Percentiles rank a stretch among this genome's conserved stretches.
Conservation (phyloP, 2,797 vertebrate species). For the Eospalax fontanierii region DNA sequence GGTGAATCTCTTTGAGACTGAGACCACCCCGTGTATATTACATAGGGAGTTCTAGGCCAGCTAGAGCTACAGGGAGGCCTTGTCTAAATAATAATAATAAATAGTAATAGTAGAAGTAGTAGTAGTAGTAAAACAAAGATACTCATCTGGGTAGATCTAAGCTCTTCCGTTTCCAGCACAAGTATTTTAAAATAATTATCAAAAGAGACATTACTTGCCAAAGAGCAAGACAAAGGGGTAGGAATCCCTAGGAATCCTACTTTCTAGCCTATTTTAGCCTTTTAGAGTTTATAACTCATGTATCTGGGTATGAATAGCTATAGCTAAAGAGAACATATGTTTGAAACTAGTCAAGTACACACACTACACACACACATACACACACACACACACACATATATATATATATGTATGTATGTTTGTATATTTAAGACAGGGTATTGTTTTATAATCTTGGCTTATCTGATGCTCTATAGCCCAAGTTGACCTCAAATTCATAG, state of each 20-base stretch:
- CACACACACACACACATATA: too few species aligned
- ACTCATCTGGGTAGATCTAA: not conserved
- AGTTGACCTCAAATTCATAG: not conserved
- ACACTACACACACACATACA: not conserved
- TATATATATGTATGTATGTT: not conserved
- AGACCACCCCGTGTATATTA: too few species aligned
- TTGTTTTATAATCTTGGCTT: not conserved
- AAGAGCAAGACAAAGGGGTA: too few species aligned
- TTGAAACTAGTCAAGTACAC: conserved; percentile 62
- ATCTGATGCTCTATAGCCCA: not conserved
- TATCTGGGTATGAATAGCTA: too few species aligned
- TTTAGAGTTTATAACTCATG: too few species aligned
- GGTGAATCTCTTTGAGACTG: too few species aligned
- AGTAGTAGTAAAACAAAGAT: too few species aligned
- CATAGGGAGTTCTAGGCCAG: too few species aligned
- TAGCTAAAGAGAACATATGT: not conserved
- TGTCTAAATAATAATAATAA: not conserved
- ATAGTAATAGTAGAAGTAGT: too few species aligned
- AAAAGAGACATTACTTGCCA: conserved; percentile 45
- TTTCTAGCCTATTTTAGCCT: too few species aligned
- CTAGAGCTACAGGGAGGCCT: not conserved
- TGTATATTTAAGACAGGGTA: not conserved
- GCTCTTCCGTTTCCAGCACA: not conserved
- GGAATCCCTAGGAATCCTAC: too few species aligned
- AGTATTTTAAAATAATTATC: conserved; percentile 71